Evolutionary conservation across 2,797 vertebrate genomes (phyloP).

Genomic region (Chloroceryle amazona): DNA sequence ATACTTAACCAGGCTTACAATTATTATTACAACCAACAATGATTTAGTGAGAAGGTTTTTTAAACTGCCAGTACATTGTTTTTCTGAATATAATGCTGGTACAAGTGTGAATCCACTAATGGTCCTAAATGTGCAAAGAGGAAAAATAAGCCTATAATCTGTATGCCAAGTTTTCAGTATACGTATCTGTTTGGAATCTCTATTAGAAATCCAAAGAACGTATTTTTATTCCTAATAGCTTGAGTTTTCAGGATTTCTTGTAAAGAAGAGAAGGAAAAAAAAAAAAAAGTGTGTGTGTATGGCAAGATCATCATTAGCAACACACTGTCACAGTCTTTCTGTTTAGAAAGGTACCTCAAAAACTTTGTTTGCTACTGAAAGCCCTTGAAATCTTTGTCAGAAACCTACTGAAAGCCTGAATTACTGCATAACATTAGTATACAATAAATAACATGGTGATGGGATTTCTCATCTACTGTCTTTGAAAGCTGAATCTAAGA

Average conservation of each 20-base stretch:
- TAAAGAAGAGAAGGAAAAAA: accelerated
- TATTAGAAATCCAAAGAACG: not conserved
- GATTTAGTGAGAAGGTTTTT: not conserved
- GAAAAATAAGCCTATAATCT: not conserved
- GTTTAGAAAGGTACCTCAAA: not conserved
- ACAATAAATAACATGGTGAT: not conserved
- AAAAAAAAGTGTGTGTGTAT: not conserved
- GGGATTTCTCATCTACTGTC: not conserved
- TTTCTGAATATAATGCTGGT: not conserved
- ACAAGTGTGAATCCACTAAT: not conserved
- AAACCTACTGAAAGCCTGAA: not conserved
- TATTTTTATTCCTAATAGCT: not conserved
- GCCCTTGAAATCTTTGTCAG: not conserved
- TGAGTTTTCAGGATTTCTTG: not conserved
- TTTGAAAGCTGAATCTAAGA: not conserved
- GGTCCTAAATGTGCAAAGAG: not conserved
- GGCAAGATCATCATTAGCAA: not conserved
- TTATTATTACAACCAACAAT: not conserved
- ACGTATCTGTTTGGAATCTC: accelerated
- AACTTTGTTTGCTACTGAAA: not conserved
- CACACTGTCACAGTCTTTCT: not conserved
- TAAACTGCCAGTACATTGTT: not conserved
- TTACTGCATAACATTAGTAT: not conserved
- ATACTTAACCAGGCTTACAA: not conserved
- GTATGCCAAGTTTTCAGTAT: not conserved